Evolutionary conservation across 1,140 invertebrate species (phyloP).

Genomic region (Drosophila mayri): DNA sequence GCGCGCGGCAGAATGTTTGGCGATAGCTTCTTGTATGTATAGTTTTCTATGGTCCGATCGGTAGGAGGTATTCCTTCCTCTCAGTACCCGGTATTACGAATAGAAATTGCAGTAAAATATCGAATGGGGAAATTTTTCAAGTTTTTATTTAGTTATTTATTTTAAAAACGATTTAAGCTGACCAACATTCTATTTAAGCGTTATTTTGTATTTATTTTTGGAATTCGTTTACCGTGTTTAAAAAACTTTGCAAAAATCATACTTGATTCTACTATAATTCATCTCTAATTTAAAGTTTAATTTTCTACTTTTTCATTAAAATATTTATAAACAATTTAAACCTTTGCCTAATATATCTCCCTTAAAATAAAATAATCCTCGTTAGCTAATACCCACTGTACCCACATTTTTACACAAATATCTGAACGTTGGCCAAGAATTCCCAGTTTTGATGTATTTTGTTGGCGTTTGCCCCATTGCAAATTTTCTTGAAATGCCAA

Average conservation of each 20-base stretch:
- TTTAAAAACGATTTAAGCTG: no score
- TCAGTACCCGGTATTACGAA: not conserved
- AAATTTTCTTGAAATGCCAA: conserved; percentile 37
- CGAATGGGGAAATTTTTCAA: no score
- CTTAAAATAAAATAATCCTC: not conserved
- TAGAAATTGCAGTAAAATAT: not conserved
- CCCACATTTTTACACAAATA: conserved; percentile 31
- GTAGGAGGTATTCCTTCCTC: conserved; percentile 1
- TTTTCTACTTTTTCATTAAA: no score
- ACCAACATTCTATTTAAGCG: no score
- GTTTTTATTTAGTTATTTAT: not conserved
- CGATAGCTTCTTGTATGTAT: conserved; percentile 20
- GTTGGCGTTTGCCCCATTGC: conserved; percentile 43
- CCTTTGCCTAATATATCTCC: no score
- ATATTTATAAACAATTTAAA: no score
- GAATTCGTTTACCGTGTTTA: no score
- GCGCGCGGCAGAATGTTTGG: conserved; percentile 37
- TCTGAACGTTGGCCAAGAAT: conserved; percentile 69
- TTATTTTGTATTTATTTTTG: no score
- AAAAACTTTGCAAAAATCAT: no score
- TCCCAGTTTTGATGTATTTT: conserved; percentile 70
- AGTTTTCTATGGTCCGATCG: conserved; percentile 31
- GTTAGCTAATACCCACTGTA: conserved; percentile 2
- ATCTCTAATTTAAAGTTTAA: no score
- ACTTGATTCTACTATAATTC: no score